Base-by-base conservation (phyloP, 2,888 invertebrate species). In the Caenorhabditis sp. region DNA sequence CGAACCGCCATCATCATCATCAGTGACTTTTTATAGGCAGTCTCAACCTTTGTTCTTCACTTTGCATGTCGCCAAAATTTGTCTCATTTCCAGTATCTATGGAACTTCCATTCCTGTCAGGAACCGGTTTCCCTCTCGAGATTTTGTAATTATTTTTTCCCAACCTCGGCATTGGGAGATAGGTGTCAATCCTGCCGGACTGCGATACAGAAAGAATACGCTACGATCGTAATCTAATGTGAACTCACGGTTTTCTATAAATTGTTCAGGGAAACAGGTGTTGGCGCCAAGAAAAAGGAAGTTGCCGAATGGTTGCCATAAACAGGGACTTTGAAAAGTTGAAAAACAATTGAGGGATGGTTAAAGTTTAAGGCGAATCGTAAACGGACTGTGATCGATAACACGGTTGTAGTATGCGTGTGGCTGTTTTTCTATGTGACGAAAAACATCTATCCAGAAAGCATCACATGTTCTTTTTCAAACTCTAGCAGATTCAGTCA, bases 81-180 rank as follows among this genome's bases (percentile, higher is more conserved):
- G 41, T 30, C 46, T 56, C 46, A 17, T 53, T 35, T 35, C 37
- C 39, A 27, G 30, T 30, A 41, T 66, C 48, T 41, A 52, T 52
- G 68, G 58, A 68, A 68, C 68, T 41, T 37, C 8, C 15, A 45
- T 56, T 32, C 24, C 50, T 35, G 22, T 43, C 65, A 35, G 4
- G 17, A 68, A 58, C 58, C 58, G 58, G 58, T 50, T 68, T 52
- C 8, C 15, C 15, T 32, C 20, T 37, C 9, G 20, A 58, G 52
- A 52, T 41, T 56, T 50, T 32, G 50, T 59, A 68, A 68, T 52
- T 68, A 58, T 59, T 68, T 68, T 48, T 46, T 58, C 50, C 30
- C 32, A 39, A 39, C 50, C 52, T 58, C 39, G 26, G 20, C 45
- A 15, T 35, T 32, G 30, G 39, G 35, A 13, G 11, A 37, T 48